Base-by-base conservation (phyloP, 2,888 invertebrate species). In the Drosophila leonis region DNA sequence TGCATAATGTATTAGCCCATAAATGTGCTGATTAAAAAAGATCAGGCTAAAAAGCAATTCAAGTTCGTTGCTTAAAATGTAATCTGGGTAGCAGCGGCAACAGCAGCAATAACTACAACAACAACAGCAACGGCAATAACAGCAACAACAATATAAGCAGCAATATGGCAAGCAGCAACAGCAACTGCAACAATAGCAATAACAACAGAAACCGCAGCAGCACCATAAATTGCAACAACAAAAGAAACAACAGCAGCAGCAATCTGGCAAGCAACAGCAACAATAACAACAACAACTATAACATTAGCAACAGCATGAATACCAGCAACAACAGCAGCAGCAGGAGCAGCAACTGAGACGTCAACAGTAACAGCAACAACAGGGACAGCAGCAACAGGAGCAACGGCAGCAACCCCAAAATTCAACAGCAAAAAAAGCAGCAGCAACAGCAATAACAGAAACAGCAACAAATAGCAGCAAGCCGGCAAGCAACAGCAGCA, bases 1-100 rank as follows among this genome's bases (percentile, higher is more conserved):
- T 83, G 87, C 82, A 87, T 82, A 82, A 82, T 87, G 75, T 65
- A 83, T 86, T 75, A 82, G 79, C 37, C 66, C 72, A 86, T 74
- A 76, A 76, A 79, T 83, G 82, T 72, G 82, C 74, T 77, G 85
- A 83, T 80, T 80, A 83, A 66, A 66, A 66, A 61, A 55, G 66
- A 24, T 35, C 59, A 31, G 65, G 31, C 60, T 59, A 18, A 42
- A 56, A 35, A 59, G 33, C 59, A 66, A 57, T 66, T 60, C 67
- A 80, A 76, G 64, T 63, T 71, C 57, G 48, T 52, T 44, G 41
- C 64, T 64, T 64, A 65, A 77, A 75, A 66, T 42, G 79, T 68
- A 74, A 72, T 62, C 63, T 69, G 60, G 48, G 48, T 60, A 31
- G 12, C 18, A 29, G 31, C 31, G 2, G n/a, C 10, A 18, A 12